phyloP scores from a whole-genome alignment of 2,113 vertebrate genomes.

The Arvicanthis niloticus region DNA sequence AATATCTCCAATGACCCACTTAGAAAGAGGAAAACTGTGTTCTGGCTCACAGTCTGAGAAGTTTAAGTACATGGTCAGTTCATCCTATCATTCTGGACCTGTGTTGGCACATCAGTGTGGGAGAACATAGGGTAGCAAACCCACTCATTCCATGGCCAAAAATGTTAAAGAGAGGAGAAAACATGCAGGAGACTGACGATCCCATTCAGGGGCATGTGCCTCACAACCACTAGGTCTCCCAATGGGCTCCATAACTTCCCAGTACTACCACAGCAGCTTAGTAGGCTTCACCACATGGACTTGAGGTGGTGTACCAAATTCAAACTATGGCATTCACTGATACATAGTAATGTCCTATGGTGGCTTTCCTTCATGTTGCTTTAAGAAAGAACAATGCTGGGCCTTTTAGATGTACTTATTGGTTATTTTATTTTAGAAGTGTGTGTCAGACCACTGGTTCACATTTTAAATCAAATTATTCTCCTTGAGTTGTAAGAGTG shows the following conservation, averaged over 20 bases:
- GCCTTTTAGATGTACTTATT: neutral
- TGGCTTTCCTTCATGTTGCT: neutral
- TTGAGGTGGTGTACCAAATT: neutral
- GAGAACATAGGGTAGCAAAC: neutral
- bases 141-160: neutral
- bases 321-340: neutral
- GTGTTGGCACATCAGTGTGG: neutral
- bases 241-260: too few relatives aligned
- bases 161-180: neutral
- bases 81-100: neutral
- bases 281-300: neutral
- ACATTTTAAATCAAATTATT: conserved; percentile 39
- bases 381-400: neutral
- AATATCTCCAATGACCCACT: neutral
- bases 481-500: neutral
- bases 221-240: too few relatives aligned
- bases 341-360: neutral
- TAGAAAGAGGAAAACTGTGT: neutral
- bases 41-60: neutral
- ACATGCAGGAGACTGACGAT: neutral
- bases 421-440: neutral
- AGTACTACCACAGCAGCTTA: too few relatives aligned
- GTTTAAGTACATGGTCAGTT: neutral
- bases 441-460: neutral
- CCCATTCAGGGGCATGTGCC: too few relatives aligned